Percentiles rank a stretch among this genome's conserved stretches.
phyloP scores from a whole-genome alignment of 2,797 vertebrate species.

The Mallotus villosus region DNA sequence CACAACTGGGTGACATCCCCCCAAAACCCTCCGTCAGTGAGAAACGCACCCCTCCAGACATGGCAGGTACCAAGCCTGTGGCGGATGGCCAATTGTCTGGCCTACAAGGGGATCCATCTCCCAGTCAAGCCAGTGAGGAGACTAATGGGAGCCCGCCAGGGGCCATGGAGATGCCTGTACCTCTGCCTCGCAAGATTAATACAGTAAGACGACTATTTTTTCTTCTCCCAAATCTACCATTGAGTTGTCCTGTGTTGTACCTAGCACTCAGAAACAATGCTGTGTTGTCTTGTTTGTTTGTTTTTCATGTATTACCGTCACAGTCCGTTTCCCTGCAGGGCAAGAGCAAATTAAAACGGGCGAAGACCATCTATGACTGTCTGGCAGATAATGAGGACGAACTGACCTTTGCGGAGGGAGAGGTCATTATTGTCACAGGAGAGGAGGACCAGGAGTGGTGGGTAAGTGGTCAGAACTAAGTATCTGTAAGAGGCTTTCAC shows the following conservation, averaged over 20 bases:
- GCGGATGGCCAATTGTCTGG: slow-evolving; percentile 71
- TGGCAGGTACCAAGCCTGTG: slow-evolving; percentile 60
- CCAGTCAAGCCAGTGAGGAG: slow-evolving; percentile 81
- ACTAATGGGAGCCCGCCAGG: slow-evolving; percentile 74
- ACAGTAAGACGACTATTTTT: slow-evolving; percentile 71
- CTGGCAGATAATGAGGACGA: slow-evolving; percentile 91
- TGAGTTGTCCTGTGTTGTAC: too few species aligned
- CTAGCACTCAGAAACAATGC: neutral
- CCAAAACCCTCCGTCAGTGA: slow-evolving; percentile 66
- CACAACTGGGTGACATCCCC: slow-evolving; percentile 78
- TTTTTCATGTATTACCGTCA: neutral
- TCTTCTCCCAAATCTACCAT: neutral
- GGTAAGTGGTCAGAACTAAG: slow-evolving; percentile 69
- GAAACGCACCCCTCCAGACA: slow-evolving; percentile 71
- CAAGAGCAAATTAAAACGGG: slow-evolving; percentile 81
- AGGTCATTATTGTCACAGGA: slow-evolving; percentile 87
- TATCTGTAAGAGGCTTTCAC: too few species aligned
- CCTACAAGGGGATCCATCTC: slow-evolving; percentile 73
- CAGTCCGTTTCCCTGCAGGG: slow-evolving; percentile 61
- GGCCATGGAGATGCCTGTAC: slow-evolving; percentile 82
- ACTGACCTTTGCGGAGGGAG: slow-evolving; percentile 86
- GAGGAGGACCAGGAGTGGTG: slow-evolving; percentile 94
- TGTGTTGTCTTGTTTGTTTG: neutral
- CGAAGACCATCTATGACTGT: slow-evolving; percentile 90
- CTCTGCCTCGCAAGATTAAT: slow-evolving; percentile 86